These are phyloP conservation scores for Nothura maculosa DNA, from an alignment of 2,797 vertebrate genomes.

Conservation along the genomic window DNA sequence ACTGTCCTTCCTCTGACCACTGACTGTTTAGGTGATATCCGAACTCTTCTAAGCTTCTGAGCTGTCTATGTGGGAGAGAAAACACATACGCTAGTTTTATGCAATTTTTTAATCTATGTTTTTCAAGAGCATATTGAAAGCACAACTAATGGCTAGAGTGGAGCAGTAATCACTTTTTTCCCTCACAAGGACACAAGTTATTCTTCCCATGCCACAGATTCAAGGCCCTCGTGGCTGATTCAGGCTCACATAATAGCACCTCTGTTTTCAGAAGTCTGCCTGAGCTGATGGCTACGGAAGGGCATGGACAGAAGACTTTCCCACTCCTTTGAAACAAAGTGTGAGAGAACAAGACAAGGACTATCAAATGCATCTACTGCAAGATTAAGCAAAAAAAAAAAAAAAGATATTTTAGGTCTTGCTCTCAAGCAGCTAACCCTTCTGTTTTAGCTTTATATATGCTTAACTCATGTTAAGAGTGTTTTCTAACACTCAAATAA, in stretches of 20 bases:
- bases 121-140: background rate
- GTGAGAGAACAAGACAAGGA: background rate
- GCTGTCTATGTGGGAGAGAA: background rate
- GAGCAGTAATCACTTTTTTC: background rate
- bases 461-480: conserved; percentile 47
- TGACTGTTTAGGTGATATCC: conserved; percentile 17
- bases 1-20: conserved; percentile 8
- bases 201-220: background rate
- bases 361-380: rapidly evolving
- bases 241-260: background rate
- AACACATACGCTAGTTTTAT: background rate
- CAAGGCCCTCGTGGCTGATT: background rate
- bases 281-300: background rate
- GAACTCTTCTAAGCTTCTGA: background rate
- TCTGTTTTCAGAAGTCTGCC: background rate
- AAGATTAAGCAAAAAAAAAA: background rate
- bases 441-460: background rate
- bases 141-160: rapidly evolving
- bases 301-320: rapidly evolving
- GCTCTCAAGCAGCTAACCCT: conserved; percentile 31
- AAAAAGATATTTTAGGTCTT: background rate
- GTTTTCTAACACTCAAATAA: conserved; percentile 57
- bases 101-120: background rate
- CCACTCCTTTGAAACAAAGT: background rate
- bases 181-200: rapidly evolving